Conservation (phyloP, 2,113 vertebrate species). For the Centropristis striata region DNA sequence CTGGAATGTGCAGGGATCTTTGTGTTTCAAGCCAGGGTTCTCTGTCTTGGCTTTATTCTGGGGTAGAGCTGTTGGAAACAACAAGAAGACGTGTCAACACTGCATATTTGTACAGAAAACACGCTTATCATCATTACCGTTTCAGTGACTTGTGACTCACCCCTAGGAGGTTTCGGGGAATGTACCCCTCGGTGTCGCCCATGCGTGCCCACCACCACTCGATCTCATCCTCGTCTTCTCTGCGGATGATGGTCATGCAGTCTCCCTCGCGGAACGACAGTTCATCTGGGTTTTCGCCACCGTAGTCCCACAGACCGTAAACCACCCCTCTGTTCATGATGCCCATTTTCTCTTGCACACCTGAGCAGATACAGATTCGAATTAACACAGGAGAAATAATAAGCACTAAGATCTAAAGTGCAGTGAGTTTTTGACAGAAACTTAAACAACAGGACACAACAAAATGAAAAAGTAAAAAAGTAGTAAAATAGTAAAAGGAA, state of each 20-base stretch:
- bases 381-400: background rate
- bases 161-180: slow-evolving; percentile 95
- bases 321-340: slow-evolving; percentile 98
- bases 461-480: background rate
- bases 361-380: slow-evolving; percentile 71
- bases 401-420: background rate
- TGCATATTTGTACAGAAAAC: background rate
- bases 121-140: background rate
- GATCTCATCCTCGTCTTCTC: slow-evolving; percentile 93
- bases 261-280: slow-evolving; percentile 92
- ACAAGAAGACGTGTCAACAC: slow-evolving; percentile 16
- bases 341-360: slow-evolving; percentile 99
- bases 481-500: background rate
- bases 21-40: slow-evolving; percentile 91
- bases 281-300: slow-evolving; percentile 90
- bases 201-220: slow-evolving; percentile 99
- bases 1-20: slow-evolving; percentile 49
- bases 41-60: slow-evolving; percentile 96
- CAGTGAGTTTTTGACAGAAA: background rate
- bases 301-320: slow-evolving; percentile 95
- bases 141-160: slow-evolving; percentile 82
- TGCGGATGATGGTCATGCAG: slow-evolving; percentile 92
- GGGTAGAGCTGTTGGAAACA: slow-evolving; percentile 92
- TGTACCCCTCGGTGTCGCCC: slow-evolving; percentile 91
- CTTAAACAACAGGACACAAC: background rate